A percentile compares a stretch with the other conserved stretches of the same genome.
These are phyloP conservation scores for Hippoglossus stenolepis DNA, from an alignment of 2,113 vertebrate species.

Conservation along the genomic window DNA sequence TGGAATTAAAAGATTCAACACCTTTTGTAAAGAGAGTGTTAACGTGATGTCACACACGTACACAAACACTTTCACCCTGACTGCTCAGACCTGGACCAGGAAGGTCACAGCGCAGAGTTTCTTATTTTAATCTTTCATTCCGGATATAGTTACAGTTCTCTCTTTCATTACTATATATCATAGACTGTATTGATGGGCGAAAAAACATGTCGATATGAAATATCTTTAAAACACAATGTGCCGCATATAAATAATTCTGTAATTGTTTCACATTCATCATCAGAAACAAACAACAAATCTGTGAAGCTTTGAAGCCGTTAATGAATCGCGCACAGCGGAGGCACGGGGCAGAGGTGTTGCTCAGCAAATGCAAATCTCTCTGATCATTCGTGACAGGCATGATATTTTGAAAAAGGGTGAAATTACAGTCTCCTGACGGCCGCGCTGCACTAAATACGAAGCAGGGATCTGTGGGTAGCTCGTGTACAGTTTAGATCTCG, in stretches of 20 bases:
- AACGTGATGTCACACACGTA: neutral
- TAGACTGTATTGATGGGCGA: neutral
- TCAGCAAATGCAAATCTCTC: constrained; percentile 50
- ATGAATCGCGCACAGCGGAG: constrained; percentile 26
- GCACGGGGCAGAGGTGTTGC: constrained; percentile 54
- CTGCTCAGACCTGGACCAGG: neutral
- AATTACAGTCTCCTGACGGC: constrained; percentile 58
- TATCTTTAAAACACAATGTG: constrained; percentile 5
- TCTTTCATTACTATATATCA: neutral
- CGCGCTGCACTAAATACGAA: constrained; percentile 53
- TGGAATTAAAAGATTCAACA: constrained; percentile 20
- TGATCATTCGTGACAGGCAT: constrained; percentile 68
- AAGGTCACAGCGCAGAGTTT: neutral
- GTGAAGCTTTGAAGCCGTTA: constrained; percentile 37
- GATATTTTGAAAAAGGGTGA: constrained; percentile 70
- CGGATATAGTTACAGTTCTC: neutral
- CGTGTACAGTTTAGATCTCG: constrained; percentile 18
- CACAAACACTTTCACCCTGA: neutral
- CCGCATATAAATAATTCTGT: constrained; percentile 31
- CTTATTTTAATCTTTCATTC: neutral
- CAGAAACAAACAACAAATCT: constrained; percentile 15
- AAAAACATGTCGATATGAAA: neutral
- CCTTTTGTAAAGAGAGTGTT: constrained; percentile 2
- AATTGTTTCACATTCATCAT: constrained; percentile 24
- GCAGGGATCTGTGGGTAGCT: constrained; percentile 37